These are phyloP conservation scores for Drosophila infuscata DNA, from an alignment of 2,888 invertebrate species.

Conservation along the genomic window DNA sequence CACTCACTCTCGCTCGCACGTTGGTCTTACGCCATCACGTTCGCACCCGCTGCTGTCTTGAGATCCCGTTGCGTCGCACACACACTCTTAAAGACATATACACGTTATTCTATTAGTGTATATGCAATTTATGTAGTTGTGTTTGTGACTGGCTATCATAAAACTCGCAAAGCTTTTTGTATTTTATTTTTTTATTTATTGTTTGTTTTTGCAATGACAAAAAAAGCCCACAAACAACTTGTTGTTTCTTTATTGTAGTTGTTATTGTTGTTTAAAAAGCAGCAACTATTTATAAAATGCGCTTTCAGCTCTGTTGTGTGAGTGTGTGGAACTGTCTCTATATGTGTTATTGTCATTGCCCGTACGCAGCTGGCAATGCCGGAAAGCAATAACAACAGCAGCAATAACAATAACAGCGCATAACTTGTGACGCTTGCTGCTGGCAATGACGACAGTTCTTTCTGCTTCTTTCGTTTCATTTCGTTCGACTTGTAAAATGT, in stretches of 20 bases:
- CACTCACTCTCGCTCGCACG: constrained; percentile 20
- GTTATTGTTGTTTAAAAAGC: constrained; percentile 23
- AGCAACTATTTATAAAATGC: constrained; percentile 79
- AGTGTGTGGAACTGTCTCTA: constrained; percentile 15
- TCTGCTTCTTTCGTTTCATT: background rate
- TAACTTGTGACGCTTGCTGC: constrained; percentile 69
- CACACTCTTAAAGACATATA: background rate
- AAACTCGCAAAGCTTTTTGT: constrained; percentile 37
- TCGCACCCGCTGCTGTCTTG: constrained; percentile 15
- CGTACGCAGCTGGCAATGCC: constrained; percentile 68
- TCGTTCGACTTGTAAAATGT: constrained; percentile 48
- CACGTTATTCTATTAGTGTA: constrained; percentile 12
- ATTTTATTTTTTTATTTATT: constrained; percentile 46
- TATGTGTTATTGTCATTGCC: constrained; percentile 36
- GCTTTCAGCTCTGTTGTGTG: constrained; percentile 64
- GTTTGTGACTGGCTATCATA: constrained; percentile 28
- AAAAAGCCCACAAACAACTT: constrained; percentile 68
- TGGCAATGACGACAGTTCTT: constrained; percentile 63
- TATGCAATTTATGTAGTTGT: constrained; percentile 12
- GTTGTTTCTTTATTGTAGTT: constrained; percentile 17
- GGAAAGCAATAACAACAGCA: constrained; percentile 63
- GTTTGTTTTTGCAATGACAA: constrained; percentile 70
- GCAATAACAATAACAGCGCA: constrained; percentile 25
- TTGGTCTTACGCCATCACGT: constrained; percentile 10
- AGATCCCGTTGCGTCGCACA: constrained; percentile 48